Conservation (phyloP, 1,140 invertebrate species). For the Drosophila sproati region DNA sequence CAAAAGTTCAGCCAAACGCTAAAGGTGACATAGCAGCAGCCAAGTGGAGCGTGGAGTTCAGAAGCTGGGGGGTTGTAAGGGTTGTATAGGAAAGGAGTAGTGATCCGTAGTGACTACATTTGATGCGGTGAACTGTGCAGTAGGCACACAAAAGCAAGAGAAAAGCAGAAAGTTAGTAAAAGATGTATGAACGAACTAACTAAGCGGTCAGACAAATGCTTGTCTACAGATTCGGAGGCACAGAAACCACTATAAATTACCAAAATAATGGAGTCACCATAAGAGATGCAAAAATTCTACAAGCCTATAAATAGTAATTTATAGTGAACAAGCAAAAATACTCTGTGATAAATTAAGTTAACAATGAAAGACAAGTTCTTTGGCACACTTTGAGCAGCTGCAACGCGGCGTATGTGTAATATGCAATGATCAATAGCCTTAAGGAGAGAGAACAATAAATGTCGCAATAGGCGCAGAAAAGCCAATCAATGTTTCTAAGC, state of each 20-base stretch:
- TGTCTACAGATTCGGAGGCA: no score
- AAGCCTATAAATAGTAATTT: no score
- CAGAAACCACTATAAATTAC: no score
- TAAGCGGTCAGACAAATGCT: neutral
- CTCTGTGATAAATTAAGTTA: no score
- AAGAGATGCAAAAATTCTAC: no score
- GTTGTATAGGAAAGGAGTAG: neutral
- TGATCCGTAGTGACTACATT: neutral
- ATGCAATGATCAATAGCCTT: neutral
- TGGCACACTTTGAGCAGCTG: neutral
- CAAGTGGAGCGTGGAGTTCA: neutral
- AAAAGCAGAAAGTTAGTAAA: neutral
- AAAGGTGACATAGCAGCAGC: constrained; percentile 28
- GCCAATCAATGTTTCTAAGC: constrained; percentile 46
- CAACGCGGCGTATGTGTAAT: constrained; percentile 3
- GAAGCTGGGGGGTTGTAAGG: neutral
- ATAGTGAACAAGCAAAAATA: no score
- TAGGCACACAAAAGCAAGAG: neutral
- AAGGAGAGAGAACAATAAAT: neutral
- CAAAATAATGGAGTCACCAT: no score
- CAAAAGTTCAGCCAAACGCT: neutral
- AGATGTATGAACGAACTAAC: neutral
- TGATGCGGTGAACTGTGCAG: neutral
- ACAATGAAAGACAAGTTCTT: neutral
- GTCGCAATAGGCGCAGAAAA: constrained; percentile 8